These are phyloP conservation scores for Orussus abietinus DNA, from an alignment of 1,140 invertebrate genomes.

Conservation along the genomic window DNA sequence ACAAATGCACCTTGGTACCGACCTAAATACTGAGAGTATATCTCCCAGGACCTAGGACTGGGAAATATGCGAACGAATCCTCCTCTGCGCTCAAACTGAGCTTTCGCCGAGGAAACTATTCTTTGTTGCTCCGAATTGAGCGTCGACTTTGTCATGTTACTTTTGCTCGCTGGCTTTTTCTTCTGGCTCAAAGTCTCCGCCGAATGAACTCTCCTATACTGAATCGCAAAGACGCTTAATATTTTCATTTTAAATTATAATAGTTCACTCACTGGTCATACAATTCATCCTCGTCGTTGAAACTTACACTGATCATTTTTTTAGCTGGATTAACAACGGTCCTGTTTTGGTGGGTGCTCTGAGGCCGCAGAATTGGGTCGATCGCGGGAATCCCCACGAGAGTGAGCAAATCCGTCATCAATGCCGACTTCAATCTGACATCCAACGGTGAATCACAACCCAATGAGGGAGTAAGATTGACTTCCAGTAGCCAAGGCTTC, in stretches of 20 bases:
- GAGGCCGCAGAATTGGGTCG: constrained; percentile 62
- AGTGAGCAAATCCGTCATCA: constrained; percentile 86
- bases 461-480: constrained; percentile 90
- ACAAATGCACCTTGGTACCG: too few species aligned
- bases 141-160: constrained; percentile 41
- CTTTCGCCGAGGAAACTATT: constrained; percentile 70
- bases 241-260: constrained; percentile 8
- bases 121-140: constrained; percentile 77
- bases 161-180: constrained; percentile 38
- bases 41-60: constrained; percentile 78
- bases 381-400: constrained; percentile 82
- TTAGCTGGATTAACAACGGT: constrained; percentile 32
- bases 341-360: constrained; percentile 35
- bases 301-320: constrained; percentile 35
- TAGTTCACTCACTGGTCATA: constrained; percentile 16
- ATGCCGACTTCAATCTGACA: constrained; percentile 85
- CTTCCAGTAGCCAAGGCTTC: constrained; percentile 91
- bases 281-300: too few species aligned
- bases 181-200: constrained; percentile 59
- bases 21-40: constrained; percentile 72
- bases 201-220: constrained; percentile 63
- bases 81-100: constrained; percentile 80
- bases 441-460: constrained; percentile 91
- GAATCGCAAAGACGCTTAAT: constrained; percentile 13
- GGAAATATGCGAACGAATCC: constrained; percentile 93